Base-by-base conservation (phyloP, 2,888 invertebrate genomes). In the Drosophila bunnanda region DNA sequence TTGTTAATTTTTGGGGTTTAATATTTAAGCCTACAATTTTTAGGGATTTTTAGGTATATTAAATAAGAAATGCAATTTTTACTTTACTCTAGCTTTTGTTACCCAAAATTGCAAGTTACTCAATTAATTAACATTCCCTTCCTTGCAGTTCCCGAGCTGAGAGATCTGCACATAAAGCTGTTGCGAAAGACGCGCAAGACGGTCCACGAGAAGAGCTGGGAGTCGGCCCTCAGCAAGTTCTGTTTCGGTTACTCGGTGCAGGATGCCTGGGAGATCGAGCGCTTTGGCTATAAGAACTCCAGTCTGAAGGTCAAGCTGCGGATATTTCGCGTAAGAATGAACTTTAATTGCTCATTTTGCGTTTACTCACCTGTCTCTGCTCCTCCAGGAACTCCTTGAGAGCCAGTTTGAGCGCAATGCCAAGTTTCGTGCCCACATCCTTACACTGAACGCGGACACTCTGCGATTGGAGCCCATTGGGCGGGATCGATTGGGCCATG, bases 241-340 rank as follows among this genome's bases (percentile, higher is more conserved):
- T 97, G 98, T 92, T 97, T 98, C 91, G 95, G 95, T 55, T 97
- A 97, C 89, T 96, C 96, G 77, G 77, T 89, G 0, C 96, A 97
- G 90, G 98, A 98, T 94, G 98, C 97, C 64, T 98, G 98, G 98
- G 98, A 98, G 93, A 94, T 99, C 64, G 98, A 98, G 92, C 94
- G 98, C 79, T 98, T 98, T 93, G 98, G 98, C 41, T 99, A 98
- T 93, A 97, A 97, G 92, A 97, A 98, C 93, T 95, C 98, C 77
- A 96, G 97, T 87, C 94, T 97, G 56, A 95, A 95, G 86, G 96
- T 98, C 15, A 99, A 99, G 94, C 94, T 99, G 71, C 95, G 96
- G 80, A 94, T 98, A 82, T 94, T 99, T 66, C 97, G 98, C 95
- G 98, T 98, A 94, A 91, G 88, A 4, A 13, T 81, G 6, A 5